phyloP scores from a whole-genome alignment of 30 jellyfish, hydroid and myxozoan species.

The Turritopsis rubra region DNA sequence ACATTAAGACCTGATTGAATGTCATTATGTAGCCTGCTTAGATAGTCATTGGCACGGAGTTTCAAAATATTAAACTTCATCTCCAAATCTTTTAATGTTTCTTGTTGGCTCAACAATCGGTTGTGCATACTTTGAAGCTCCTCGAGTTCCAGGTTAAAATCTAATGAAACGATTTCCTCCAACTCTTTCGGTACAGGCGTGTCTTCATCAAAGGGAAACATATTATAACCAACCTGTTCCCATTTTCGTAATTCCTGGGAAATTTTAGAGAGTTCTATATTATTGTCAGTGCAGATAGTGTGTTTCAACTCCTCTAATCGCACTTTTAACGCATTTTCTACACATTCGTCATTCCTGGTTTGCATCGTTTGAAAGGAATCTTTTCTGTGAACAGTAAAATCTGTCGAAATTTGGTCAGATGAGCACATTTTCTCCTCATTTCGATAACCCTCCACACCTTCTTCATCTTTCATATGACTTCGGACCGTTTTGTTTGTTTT shows the following conservation, averaged over 20 bases:
- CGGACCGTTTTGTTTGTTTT: background rate
- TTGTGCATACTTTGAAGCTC: background rate
- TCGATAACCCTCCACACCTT: background rate
- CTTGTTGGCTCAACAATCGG: background rate
- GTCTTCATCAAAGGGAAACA: background rate
- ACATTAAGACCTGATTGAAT: conserved; percentile 2
- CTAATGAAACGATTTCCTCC: background rate
- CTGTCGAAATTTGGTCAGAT: background rate
- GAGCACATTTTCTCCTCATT: background rate
- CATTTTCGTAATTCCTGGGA: background rate
- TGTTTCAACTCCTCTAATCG: background rate
- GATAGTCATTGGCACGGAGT: background rate
- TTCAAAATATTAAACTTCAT: too few species aligned
- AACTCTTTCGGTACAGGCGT: background rate
- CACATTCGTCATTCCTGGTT: background rate
- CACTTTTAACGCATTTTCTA: background rate
- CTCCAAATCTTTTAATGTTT: background rate
- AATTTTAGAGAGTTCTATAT: background rate
- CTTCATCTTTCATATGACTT: background rate
- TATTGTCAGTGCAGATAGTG: background rate
- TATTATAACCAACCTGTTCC: too few species aligned
- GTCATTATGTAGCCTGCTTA: background rate
- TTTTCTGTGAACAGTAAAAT: background rate
- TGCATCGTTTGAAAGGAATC: background rate
- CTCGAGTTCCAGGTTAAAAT: background rate